These are phyloP conservation scores for Malthinus seriepunctatus DNA, from an alignment of 2,888 invertebrate species.

Conservation along the genomic window DNA sequence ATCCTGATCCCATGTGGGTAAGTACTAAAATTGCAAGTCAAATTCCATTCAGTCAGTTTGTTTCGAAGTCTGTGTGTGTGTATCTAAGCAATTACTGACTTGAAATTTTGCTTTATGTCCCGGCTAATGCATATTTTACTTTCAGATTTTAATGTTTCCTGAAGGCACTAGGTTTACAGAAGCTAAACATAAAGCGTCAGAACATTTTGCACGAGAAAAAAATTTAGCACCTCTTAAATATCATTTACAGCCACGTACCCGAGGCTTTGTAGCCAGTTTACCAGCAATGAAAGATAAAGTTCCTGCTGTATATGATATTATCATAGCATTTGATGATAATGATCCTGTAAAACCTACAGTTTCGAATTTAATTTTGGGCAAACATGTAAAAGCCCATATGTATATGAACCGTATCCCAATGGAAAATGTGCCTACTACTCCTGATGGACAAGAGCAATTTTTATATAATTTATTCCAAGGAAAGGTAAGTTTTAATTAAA, in stretches of 20 bases:
- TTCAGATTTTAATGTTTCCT: conserved; percentile 82
- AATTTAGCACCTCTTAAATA: conserved; percentile 84
- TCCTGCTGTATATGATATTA: conserved; percentile 83
- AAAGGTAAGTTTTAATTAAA: conserved; percentile 67
- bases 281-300: conserved; percentile 80
- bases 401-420: conserved; percentile 82
- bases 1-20: conserved; percentile 91
- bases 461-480: conserved; percentile 78
- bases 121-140: conserved; percentile 25
- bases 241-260: conserved; percentile 92
- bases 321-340: conserved; percentile 70
- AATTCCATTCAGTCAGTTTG: too few species aligned
- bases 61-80: too few species aligned
- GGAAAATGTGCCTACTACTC: conserved; percentile 76
- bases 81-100: too few species aligned
- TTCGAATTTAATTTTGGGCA: conserved; percentile 74
- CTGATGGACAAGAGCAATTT: conserved; percentile 76
- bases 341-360: conserved; percentile 76
- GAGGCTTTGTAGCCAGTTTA: conserved; percentile 88
- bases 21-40: conserved; percentile 46
- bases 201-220: conserved; percentile 84
- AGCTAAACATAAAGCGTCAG: conserved; percentile 83
- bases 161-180: conserved; percentile 93
- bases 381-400: conserved; percentile 72
- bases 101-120: neutral